Conservation (phyloP, 2,888 invertebrate species). For the Sericinus montela region DNA sequence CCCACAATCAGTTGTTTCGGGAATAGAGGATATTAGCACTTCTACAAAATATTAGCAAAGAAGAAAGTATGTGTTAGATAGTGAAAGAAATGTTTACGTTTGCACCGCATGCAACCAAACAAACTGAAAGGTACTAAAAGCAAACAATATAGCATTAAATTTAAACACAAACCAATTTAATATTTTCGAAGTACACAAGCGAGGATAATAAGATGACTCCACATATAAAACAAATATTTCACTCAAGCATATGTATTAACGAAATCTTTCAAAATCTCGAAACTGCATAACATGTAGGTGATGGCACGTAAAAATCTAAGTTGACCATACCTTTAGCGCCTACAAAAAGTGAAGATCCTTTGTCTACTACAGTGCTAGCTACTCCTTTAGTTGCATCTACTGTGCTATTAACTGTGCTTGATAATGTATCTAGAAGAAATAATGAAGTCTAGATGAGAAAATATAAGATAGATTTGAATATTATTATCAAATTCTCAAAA, state of each 20-base stretch:
- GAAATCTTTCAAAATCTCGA: no score
- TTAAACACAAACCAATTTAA: background rate
- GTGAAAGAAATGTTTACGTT: conserved; percentile 33
- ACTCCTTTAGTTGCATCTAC: conserved; percentile 65
- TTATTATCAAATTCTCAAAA: no score
- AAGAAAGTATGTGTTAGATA: conserved; percentile 37
- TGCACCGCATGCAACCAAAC: conserved; percentile 39
- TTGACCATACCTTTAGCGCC: conserved; percentile 36
- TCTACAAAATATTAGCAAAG: conserved; percentile 26
- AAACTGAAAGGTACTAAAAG: background rate
- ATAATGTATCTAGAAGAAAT: conserved; percentile 34
- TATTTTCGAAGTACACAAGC: no score
- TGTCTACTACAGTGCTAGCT: conserved; percentile 62
- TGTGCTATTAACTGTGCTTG: conserved; percentile 52
- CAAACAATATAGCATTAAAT: background rate
- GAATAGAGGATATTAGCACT: conserved; percentile 26
- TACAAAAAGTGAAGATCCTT: conserved; percentile 46
- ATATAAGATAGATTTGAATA: no score
- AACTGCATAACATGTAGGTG: no score
- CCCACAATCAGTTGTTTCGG: conserved; percentile 26
- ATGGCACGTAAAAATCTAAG: no score
- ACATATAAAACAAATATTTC: no score
- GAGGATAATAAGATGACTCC: no score
- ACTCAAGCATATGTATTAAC: no score
- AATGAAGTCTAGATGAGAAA: background rate